Evolutionary conservation across 2,888 invertebrate species (phyloP), one percentile per base, ranked within the genome.

Genomic region (Rotaria socialis): DNA sequence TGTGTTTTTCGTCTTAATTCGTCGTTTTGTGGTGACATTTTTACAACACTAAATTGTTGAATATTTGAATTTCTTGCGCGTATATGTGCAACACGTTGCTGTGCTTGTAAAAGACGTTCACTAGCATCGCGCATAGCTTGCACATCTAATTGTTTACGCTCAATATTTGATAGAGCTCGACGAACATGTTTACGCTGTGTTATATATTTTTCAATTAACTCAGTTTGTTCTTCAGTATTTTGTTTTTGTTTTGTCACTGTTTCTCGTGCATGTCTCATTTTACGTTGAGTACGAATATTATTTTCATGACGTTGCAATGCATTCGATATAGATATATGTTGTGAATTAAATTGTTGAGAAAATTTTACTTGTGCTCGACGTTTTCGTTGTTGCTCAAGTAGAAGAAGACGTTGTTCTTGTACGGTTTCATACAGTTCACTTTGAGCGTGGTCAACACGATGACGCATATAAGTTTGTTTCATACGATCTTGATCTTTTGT

Each of bases 281-380:
- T 47, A 8, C 24, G 43, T 47, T 80, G 43, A 47, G 6, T n/a
- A 24, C 47, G 43, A 10, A 80, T 11, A n/a, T 58, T 85, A 52
- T 8, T 41, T 47, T 91, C 90, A 87, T 90, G 90, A 43, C 90
- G 87, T 88, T 90, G 88, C 41, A 91, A 88, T 35, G 91, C 91
- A 85, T 90, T 90, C 8, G 90, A 90, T 19, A 91, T 90, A 7
- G 90, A 90, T 5, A 90, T 90, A 85, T 90, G 90, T 88, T 91
- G 91, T 84, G 88, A 89, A 87, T 88, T 89, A 87, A 91, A 91
- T 85, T 90, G 90, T 10, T 88, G 88, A 50, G 90, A 89, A 88
- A 91, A 90, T 6, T 89, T 88, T 55, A 88, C 88, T 87, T 90
- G 90, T 41, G 89, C 88, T 47, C 87, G 88, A 24, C 88, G 88